These are phyloP conservation scores for Plebejus anna DNA, from an alignment of 2,888 invertebrate genomes.

Conservation along the genomic window DNA sequence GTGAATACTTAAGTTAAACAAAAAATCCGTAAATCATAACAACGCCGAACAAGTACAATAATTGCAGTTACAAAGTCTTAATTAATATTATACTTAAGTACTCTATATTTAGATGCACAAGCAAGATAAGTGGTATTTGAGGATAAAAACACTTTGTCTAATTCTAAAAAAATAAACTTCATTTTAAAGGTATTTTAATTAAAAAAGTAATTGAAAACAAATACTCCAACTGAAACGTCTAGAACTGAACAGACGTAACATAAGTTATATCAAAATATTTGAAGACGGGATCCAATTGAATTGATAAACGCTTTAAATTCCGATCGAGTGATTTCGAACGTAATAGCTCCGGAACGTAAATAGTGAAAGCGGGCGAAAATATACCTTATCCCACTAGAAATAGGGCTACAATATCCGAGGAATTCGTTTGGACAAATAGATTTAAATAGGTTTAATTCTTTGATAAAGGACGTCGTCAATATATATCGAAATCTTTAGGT, in stretches of 20 bases:
- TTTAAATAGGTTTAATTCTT: slow-evolving; percentile 20
- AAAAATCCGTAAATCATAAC: no score
- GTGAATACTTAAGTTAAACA: no score
- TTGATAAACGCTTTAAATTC: slow-evolving; percentile 40
- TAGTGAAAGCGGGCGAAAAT: background rate
- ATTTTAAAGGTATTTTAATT: background rate
- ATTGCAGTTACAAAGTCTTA: no score
- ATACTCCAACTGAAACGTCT: slow-evolving; percentile 1
- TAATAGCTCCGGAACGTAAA: slow-evolving; percentile 33
- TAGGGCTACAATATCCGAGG: slow-evolving; percentile 9
- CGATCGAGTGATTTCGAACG: slow-evolving; percentile 35
- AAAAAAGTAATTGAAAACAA: background rate
- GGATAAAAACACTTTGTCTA: background rate
- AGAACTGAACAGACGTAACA: slow-evolving; percentile 17
- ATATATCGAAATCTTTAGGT: background rate
- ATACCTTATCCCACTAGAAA: background rate
- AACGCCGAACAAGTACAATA: no score
- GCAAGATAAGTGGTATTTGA: no score
- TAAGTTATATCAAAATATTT: slow-evolving; percentile 38
- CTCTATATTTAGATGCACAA: no score
- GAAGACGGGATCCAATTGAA: slow-evolving; percentile 38
- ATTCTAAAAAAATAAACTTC: background rate
- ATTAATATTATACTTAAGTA: no score
- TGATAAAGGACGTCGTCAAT: slow-evolving; percentile 11
- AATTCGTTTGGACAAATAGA: slow-evolving; percentile 4